Percentiles rank a stretch among this genome's conserved stretches.
phyloP scores from a whole-genome alignment of 2,113 vertebrate species.

The Eleginops maclovinus region DNA sequence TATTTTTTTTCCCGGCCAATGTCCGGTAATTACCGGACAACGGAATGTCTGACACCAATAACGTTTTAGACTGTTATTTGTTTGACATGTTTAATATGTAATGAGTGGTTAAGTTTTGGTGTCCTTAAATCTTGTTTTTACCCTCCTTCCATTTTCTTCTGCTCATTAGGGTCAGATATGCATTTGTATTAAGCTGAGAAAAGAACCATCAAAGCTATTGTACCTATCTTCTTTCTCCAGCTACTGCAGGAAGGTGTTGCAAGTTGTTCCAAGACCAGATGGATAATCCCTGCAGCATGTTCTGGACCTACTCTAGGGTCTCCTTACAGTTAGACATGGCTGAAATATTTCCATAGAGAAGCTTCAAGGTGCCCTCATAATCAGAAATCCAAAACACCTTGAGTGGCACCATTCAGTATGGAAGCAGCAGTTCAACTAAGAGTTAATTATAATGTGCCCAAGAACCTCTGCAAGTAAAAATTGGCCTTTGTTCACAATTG shows the following conservation, averaged over 20 bases:
- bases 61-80: no score
- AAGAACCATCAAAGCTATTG: neutral
- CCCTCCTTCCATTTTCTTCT: neutral
- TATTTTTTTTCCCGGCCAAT: no score
- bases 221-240: neutral
- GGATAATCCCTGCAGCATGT: constrained; percentile 20
- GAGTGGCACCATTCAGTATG: neutral
- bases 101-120: neutral
- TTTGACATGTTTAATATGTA: neutral
- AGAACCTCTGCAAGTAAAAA: no score
- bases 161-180: neutral
- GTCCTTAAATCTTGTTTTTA: constrained; percentile 2
- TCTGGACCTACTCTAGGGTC: constrained; percentile 1
- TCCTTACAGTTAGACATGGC: constrained; percentile 11
- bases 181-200: neutral
- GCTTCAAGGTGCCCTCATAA: neutral
- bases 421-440: no score
- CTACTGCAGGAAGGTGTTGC: neutral
- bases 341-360: constrained; percentile 17
- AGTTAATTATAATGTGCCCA: no score
- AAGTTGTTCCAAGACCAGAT: constrained; percentile 10
- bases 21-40: no score
- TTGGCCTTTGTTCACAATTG: neutral
- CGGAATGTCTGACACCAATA: no score
- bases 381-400: constrained; percentile 5